Conservation (phyloP, 2,888 invertebrate species). For the Eupithecia vulgata region DNA sequence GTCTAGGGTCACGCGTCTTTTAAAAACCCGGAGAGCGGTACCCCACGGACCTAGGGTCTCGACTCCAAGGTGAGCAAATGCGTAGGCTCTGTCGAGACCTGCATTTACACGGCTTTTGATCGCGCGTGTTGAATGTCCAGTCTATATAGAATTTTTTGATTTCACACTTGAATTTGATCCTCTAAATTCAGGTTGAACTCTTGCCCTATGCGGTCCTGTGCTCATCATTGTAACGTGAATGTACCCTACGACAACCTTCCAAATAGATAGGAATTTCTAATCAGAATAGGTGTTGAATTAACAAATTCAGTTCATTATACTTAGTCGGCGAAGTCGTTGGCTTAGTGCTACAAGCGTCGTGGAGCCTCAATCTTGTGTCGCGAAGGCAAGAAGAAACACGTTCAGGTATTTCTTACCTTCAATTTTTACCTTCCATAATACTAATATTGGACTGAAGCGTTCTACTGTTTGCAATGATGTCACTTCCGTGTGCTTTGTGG, state of each 20-base stretch:
- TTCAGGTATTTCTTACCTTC: constrained; percentile 44
- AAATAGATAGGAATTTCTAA: not conserved
- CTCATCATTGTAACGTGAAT: not conserved
- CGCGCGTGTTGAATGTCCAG: no score
- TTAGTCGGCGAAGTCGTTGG: constrained; percentile 24
- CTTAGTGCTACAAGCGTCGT: constrained; percentile 20
- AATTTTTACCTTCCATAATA: not conserved
- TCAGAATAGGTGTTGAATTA: constrained; percentile 15
- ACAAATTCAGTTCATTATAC: constrained; percentile 45
- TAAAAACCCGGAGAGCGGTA: no score
- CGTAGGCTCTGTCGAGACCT: no score
- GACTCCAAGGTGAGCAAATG: no score
- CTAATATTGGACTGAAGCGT: not conserved
- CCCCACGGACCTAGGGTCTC: no score
- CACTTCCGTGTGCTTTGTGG: constrained; percentile 8
- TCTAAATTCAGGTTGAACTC: not conserved
- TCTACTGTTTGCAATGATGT: not conserved
- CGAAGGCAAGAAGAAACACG: constrained; percentile 49
- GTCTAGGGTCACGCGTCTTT: no score
- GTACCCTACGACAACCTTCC: not conserved
- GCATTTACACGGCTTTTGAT: no score
- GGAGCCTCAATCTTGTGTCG: constrained; percentile 50
- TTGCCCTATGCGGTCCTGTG: not conserved
- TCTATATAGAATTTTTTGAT: not conserved
- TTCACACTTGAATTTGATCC: not conserved